phyloP scores from a whole-genome alignment of 1,140 invertebrate genomes.

The Dryas iulia region DNA sequence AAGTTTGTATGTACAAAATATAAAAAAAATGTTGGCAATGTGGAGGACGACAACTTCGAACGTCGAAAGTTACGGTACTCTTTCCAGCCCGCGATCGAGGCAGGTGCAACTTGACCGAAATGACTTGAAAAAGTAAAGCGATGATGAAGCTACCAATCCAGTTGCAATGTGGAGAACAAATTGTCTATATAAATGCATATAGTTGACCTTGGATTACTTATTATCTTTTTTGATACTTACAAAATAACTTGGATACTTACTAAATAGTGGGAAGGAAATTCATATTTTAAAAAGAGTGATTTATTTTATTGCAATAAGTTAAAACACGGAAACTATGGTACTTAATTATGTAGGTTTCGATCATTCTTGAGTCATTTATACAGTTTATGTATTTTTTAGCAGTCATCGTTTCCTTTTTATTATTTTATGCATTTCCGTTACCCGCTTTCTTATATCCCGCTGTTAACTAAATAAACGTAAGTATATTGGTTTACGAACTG shows the following conservation, averaged over 20 bases:
- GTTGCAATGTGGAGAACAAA: not conserved
- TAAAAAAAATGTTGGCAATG: not conserved
- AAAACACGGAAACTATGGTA: not conserved
- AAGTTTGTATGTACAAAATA: not conserved
- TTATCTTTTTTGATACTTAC: no score
- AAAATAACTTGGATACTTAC: no score
- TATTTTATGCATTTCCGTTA: not conserved
- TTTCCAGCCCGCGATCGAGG: not conserved
- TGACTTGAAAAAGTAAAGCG: not conserved
- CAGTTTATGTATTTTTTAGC: not conserved
- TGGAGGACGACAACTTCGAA: not conserved
- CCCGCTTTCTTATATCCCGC: not conserved
- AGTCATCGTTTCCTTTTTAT: not conserved
- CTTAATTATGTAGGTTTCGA: no score
- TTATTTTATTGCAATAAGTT: not conserved
- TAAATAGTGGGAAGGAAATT: no score
- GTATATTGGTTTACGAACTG: no score
- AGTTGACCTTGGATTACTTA: no score
- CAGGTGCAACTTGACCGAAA: not conserved
- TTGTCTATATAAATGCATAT: no score
- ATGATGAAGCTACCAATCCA: not conserved
- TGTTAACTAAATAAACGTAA: not conserved
- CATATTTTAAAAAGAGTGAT: no score
- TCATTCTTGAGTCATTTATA: not conserved
- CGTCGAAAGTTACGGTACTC: not conserved